phyloP scores from a whole-genome alignment of 2,113 vertebrate genomes.

The Sinosuthora webbiana region DNA sequence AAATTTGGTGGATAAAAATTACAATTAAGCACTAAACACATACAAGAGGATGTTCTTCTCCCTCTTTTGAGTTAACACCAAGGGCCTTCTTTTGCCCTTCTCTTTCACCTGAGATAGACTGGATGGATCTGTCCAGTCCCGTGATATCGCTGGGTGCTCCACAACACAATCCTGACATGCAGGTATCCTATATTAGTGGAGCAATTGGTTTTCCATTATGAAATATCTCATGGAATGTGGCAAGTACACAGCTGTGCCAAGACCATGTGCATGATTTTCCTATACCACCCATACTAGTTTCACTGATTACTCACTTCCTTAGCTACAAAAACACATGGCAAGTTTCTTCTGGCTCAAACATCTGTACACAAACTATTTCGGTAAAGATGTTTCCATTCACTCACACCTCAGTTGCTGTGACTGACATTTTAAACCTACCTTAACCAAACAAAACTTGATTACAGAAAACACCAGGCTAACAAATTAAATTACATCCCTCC shows the following conservation, averaged over 20 bases:
- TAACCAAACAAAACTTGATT: background rate
- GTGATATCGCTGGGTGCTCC: background rate
- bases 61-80: background rate
- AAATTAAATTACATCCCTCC: background rate
- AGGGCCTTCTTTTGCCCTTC: background rate
- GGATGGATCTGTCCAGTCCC: background rate
- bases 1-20: background rate
- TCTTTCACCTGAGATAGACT: background rate
- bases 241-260: constrained; percentile 14
- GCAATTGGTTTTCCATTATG: constrained; percentile 43
- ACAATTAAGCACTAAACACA: background rate
- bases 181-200: background rate
- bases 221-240: constrained; percentile 35
- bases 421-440: background rate
- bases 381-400: constrained; percentile 1
- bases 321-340: constrained; percentile 30
- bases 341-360: constrained; percentile 48
- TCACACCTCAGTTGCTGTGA: background rate
- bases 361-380: background rate
- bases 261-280: constrained; percentile 34
- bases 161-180: background rate
- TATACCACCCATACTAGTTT: constrained; percentile 48
- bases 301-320: constrained; percentile 61
- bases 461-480: background rate
- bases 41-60: background rate